Conservation (phyloP, 2,888 invertebrate species). For the Catocala sponsa region DNA sequence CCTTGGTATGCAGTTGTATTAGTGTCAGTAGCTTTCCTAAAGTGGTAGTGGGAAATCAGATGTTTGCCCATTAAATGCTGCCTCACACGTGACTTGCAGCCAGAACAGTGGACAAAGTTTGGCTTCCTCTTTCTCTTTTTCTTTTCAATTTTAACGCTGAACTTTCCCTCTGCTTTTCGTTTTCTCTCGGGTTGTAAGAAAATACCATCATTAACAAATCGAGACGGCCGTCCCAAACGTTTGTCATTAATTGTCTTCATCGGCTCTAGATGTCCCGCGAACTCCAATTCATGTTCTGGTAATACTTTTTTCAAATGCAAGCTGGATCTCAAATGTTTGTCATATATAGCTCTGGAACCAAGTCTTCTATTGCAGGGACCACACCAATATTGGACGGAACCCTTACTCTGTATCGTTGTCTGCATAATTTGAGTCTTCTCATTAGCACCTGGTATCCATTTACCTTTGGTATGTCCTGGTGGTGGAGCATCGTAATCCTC, state of each 20-base stretch:
- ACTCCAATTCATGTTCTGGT: slow-evolving; percentile 91
- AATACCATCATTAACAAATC: slow-evolving; percentile 68
- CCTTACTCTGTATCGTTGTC: slow-evolving; percentile 83
- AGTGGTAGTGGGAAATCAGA: slow-evolving; percentile 95
- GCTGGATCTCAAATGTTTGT: slow-evolving; percentile 92
- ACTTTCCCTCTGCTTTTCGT: slow-evolving; percentile 49
- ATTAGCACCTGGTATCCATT: slow-evolving; percentile 92
- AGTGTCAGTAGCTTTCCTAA: slow-evolving; percentile 90
- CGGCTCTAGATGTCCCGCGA: slow-evolving; percentile 81
- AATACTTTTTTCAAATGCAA: slow-evolving; percentile 91
- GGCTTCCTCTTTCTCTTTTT: slow-evolving; percentile 87
- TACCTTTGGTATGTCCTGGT: slow-evolving; percentile 92
- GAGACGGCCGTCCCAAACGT: slow-evolving; percentile 72
- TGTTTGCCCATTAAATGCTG: slow-evolving; percentile 93
- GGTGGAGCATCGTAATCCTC: slow-evolving; percentile 89
- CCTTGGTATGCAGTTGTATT: slow-evolving; percentile 87
- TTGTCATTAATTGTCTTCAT: slow-evolving; percentile 63
- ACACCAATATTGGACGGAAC: slow-evolving; percentile 92
- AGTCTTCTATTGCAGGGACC: slow-evolving; percentile 93
- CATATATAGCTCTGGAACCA: slow-evolving; percentile 92
- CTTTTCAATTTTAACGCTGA: slow-evolving; percentile 61
- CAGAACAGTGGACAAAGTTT: slow-evolving; percentile 90
- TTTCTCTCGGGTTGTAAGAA: slow-evolving; percentile 66
- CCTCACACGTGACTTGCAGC: slow-evolving; percentile 91
- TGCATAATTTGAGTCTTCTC: slow-evolving; percentile 87